A percentile compares a stretch with the other conserved stretches of the same genome.
Conservation (phyloP, 1,140 invertebrate genomes). For the Elysia chlorotica region DNA sequence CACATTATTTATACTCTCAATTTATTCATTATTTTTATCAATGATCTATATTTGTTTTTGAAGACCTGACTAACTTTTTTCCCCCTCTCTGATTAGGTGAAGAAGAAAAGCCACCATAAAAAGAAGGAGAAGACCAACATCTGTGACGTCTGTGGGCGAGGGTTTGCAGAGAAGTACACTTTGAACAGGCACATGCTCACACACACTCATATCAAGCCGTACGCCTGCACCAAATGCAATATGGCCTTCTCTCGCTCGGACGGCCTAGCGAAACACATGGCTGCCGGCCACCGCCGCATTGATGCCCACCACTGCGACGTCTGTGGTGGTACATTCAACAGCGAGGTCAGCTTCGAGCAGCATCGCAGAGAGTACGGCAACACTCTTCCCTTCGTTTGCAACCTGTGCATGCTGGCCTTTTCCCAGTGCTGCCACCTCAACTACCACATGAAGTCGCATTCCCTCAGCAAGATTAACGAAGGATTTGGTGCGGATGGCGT, state of each 20-base stretch:
- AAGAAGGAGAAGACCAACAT: constrained; percentile 24
- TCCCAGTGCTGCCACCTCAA: constrained; percentile 25
- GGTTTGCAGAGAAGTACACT: constrained; percentile 22
- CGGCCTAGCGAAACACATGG: constrained; percentile 21
- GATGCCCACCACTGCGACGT: constrained; percentile 24
- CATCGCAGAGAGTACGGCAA: constrained; percentile 16
- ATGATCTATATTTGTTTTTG: too few relatives aligned
- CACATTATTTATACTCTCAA: too few relatives aligned
- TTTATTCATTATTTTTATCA: too few relatives aligned
- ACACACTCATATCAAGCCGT: constrained; percentile 18
- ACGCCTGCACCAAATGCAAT: constrained; percentile 19
- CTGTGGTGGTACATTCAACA: constrained; percentile 22
- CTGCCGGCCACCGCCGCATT: constrained; percentile 11
- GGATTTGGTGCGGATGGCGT: background rate
- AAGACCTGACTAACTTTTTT: too few relatives aligned
- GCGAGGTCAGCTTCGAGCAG: constrained; percentile 20
- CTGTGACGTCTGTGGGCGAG: constrained; percentile 15
- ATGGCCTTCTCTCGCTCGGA: constrained; percentile 19
- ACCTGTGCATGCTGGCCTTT: constrained; percentile 22
- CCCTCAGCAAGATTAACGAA: constrained; percentile 17
- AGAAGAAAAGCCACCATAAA: constrained; percentile 22
- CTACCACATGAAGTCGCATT: constrained; percentile 23
- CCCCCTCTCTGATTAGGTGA: too few relatives aligned
- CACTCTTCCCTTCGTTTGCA: constrained; percentile 22
- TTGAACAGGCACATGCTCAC: constrained; percentile 23